phyloP scores from a whole-genome alignment of 2,888 invertebrate species.

The Steinernema hermaphroditum region DNA sequence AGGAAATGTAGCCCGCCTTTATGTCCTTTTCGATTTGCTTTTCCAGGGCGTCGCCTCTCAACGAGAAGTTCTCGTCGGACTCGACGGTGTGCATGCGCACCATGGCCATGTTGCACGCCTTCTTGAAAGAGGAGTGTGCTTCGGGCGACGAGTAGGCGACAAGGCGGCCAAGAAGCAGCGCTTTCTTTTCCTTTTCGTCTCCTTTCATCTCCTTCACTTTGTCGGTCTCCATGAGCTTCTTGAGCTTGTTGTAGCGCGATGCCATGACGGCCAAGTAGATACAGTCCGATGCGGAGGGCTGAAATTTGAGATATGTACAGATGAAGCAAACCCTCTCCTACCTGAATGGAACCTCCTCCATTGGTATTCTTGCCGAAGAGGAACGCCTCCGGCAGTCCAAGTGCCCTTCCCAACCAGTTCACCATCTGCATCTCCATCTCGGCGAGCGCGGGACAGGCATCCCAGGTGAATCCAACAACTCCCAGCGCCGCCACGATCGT shows the following conservation, averaged over 20 bases:
- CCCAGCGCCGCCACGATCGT: constrained; percentile 77
- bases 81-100: constrained; percentile 88
- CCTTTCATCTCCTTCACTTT: constrained; percentile 66
- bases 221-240: constrained; percentile 71
- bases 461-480: neutral
- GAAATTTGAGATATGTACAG: constrained; percentile 34
- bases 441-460: constrained; percentile 1
- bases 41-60: constrained; percentile 74
- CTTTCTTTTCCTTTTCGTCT: constrained; percentile 79
- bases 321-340: neutral
- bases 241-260: constrained; percentile 84
- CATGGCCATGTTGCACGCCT: constrained; percentile 86
- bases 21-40: constrained; percentile 79
- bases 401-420: constrained; percentile 88
- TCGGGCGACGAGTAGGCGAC: constrained; percentile 97
- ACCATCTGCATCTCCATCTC: constrained; percentile 69
- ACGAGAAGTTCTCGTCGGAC: constrained; percentile 74
- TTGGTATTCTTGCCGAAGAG: constrained; percentile 68
- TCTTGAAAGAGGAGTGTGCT: constrained; percentile 91
- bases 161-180: constrained; percentile 77
- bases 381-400: constrained; percentile 87
- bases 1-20: constrained; percentile 86
- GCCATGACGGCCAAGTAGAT: constrained; percentile 88
- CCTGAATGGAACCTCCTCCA: constrained; percentile 34
- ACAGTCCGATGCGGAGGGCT: constrained; percentile 91